Conservation (phyloP, 2,888 invertebrate species). For the Noctua pronuba region DNA sequence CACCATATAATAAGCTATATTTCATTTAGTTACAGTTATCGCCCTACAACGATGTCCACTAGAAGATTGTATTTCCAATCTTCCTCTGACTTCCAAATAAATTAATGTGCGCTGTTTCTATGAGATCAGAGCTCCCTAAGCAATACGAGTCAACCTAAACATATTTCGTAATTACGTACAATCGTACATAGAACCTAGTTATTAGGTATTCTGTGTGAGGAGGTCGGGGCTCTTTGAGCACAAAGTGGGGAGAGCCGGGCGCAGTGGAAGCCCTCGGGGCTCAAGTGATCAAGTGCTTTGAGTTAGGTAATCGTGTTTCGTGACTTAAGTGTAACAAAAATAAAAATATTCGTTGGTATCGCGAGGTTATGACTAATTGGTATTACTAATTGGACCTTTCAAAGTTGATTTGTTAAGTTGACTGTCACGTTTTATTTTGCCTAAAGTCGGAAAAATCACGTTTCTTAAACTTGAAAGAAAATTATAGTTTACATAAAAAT, state of each 20-base stretch:
- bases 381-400: neutral
- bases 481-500: neutral
- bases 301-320: constrained; percentile 38
- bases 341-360: neutral
- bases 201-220: constrained; percentile 52
- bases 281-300: constrained; percentile 54
- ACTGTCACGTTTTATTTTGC: neutral
- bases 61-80: neutral
- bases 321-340: constrained; percentile 19
- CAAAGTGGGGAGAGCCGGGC: constrained; percentile 40
- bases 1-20: neutral
- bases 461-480: neutral
- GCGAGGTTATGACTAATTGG: constrained; percentile 5
- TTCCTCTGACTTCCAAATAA: neutral
- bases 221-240: constrained; percentile 46
- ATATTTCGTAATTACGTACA: constrained; percentile 3
- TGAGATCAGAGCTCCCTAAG: neutral
- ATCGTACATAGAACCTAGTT: constrained; percentile 9
- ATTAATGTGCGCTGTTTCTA: neutral
- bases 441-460: neutral
- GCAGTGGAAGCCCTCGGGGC: constrained; percentile 30
- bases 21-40: neutral
- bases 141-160: neutral
- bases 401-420: neutral
- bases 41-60: neutral